Base-by-base conservation (phyloP, 2,797 vertebrate species). In the Lepilemur septentrionalis region DNA sequence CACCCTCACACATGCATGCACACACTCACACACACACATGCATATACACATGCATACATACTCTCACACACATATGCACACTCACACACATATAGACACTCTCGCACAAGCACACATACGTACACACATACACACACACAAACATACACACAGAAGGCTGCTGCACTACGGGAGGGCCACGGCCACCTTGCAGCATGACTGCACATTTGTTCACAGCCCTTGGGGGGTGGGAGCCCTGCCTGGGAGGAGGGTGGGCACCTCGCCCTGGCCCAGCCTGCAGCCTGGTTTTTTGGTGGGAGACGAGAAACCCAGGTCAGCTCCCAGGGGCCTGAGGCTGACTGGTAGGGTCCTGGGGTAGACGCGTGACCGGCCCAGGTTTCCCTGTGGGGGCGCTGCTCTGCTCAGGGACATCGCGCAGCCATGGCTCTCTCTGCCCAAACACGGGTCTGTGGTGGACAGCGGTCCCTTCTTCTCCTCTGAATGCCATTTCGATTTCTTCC, bases 371-470 rank as follows among this genome's bases (percentile, higher is more conserved):
- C 52, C n/a, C 50, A 9, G 30, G 22, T 6, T 32, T 70, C 25
- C n/a, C 25, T 18, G 14, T 5, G 50, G 65, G 32, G 28, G 9
- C 1, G 5, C 52, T 57, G 4, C 75, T 46, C 6, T 12, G 9
- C 46, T 46, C 1, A 1, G 52, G 15, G 38, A n/a, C 70, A 3
- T 10, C 7, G 0, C 2, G 2, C 1, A 59, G 14, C 63, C 10
- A 3, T 0, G 3, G 0, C 12, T 35, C 65, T 50, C 35, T 46
- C 0, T 0, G 50, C n/a, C 32, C 2, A 2, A 2, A 4, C 0
- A 0, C 0, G 1, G 61, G 2, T 28, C 43, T 30, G 2, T 7
- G 41, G 43, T 4, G 1, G n/a, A 12, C 5, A 1, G 57, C 0
- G 4, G 3, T 2, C n/a, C 15, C 1, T 23, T 5, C 10, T 59